Evolutionary conservation across 1,140 invertebrate species (phyloP).

Genomic region (Drosophila takahashii): DNA sequence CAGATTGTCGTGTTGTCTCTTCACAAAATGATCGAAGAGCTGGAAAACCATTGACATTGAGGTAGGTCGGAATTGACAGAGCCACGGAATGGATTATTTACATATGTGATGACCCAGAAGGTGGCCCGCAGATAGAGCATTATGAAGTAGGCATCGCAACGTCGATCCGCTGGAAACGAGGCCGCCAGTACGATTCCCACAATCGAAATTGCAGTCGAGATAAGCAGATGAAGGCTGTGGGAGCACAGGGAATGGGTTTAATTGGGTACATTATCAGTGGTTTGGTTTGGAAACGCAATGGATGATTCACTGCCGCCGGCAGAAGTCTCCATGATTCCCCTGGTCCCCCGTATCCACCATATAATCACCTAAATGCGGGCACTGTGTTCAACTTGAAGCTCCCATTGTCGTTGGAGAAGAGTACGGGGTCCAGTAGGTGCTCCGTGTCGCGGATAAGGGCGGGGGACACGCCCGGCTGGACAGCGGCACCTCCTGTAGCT

Average conservation of each 20-base stretch:
- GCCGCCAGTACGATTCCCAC: constrained; percentile 86
- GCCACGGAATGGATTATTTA: constrained; percentile 68
- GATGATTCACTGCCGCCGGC: constrained; percentile 57
- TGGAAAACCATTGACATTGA: constrained; percentile 53
- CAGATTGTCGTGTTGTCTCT: constrained; percentile 86
- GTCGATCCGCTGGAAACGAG: constrained; percentile 86
- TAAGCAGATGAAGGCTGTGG: constrained; percentile 84
- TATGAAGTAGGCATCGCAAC: constrained; percentile 89
- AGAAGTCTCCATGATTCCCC: background rate
- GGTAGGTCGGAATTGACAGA: constrained; percentile 32
- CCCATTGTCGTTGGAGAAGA: constrained; percentile 62
- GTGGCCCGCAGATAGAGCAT: constrained; percentile 88
- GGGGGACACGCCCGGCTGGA: constrained; percentile 29
- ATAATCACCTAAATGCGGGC: constrained; percentile 76
- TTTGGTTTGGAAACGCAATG: background rate
- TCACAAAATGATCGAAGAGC: constrained; percentile 87
- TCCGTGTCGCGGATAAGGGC: constrained; percentile 45
- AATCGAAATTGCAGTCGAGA: constrained; percentile 86
- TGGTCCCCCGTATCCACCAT: background rate
- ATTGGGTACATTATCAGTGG: constrained; percentile 28
- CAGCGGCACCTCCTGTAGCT: constrained; percentile 37
- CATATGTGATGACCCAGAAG: constrained; percentile 88
- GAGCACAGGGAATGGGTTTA: constrained; percentile 16
- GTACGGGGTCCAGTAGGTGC: constrained; percentile 61
- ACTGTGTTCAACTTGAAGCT: constrained; percentile 78